Base-by-base conservation (phyloP, 2,888 invertebrate species). In the Drosophila anomelani region DNA sequence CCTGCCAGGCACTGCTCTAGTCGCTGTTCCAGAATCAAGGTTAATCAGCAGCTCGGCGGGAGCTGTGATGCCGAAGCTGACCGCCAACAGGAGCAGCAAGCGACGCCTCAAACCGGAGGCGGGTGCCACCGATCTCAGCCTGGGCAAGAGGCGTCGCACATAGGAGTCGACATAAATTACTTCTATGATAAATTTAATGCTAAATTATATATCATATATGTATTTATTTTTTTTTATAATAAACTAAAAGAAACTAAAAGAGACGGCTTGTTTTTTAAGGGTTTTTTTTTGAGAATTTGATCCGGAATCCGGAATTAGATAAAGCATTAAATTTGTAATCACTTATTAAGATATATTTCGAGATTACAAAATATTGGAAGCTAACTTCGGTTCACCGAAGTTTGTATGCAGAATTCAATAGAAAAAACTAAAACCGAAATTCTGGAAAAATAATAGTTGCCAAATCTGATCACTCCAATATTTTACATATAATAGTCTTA, bases 81-180 rank as follows among this genome's bases (percentile, higher is more conserved):
- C 7, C 15, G 26, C 20, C 36, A 13, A 51, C 20, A 47, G 44
- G n/a, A 53, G 55, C 36, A 62, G 55, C 70, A 83, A 76, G 60
- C 62, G 88, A 41, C 89, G 81, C 43, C 56, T 34, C 47, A 85
- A 67, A 20, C 9, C 62, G 12, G 88, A 72, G 12, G 39, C 61
- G 4, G n/a, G 66, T 38, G 34, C 64, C 36, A n/a, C 60, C 17
- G 69, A 68, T 9, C 62, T 60, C 9, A 60, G 57, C n/a, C 67
- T 77, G 17, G 55, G 36, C 26, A 82, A 82, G 29, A 70, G 89
- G 7, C 89, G 89, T 17, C 80, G 84, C 36, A 29, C 61, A 0
- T 88, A 53, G 77, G 12, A 9, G 23, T 15, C 3, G 9, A 12
- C 17, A 41, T 23, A 7, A 4, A 7, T 20, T 20, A 13, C 2